Evolutionary conservation across 2,797 vertebrate species (phyloP).

Genomic region (Prionace glauca): DNA sequence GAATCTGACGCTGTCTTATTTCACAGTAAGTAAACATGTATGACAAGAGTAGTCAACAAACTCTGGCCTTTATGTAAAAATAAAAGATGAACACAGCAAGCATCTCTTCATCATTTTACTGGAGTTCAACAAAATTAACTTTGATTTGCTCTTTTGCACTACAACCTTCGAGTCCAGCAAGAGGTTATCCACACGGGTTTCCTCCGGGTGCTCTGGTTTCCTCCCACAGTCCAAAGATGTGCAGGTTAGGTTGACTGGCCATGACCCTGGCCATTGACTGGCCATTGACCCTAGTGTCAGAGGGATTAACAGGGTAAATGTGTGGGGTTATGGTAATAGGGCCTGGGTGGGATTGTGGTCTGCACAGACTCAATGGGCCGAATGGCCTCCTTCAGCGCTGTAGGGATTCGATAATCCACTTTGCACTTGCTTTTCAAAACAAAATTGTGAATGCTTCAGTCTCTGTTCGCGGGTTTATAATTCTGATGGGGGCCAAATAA

Average conservation of each 20-base stretch:
- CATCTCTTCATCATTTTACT: background rate
- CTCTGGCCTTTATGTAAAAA: background rate
- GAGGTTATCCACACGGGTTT: background rate
- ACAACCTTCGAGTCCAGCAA: background rate
- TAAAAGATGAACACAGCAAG: background rate
- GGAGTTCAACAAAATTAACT: background rate
- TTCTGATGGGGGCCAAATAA: background rate
- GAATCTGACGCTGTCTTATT: background rate
- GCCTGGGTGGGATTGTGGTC: no score
- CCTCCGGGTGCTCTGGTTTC: no score
- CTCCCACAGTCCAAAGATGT: no score
- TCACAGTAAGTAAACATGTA: background rate
- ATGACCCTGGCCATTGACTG: no score
- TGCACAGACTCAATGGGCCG: no score
- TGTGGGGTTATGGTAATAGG: no score
- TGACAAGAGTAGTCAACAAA: no score
- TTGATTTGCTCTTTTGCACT: background rate
- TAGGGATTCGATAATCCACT: no score
- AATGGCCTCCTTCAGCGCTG: no score
- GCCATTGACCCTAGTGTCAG: no score
- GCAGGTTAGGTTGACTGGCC: no score
- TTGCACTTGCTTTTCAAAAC: background rate
- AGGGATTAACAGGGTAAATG: no score
- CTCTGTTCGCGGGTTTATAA: background rate
- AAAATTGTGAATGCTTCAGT: background rate